A percentile compares a stretch with the other conserved stretches of the same genome.
Evolutionary conservation across 2,113 vertebrate species (phyloP).

Genomic region (Neomonachus schauinslandi): DNA sequence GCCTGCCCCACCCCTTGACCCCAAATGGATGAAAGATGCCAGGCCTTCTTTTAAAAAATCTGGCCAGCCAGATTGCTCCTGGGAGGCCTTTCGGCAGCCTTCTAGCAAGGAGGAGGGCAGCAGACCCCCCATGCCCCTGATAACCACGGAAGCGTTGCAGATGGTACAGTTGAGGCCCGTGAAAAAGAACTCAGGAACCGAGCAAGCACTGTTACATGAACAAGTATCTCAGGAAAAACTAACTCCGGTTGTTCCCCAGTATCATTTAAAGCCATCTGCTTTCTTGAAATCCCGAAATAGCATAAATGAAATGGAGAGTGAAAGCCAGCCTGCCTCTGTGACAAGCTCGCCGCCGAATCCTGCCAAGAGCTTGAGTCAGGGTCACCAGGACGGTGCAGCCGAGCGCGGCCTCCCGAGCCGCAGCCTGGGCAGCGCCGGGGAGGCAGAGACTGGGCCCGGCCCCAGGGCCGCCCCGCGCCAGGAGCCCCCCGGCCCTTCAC

Average conservation of each 20-base stretch:
- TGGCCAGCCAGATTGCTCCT: conserved; percentile 68
- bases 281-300: conserved; percentile 84
- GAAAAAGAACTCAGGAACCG: conserved; percentile 82
- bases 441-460: conserved; percentile 54
- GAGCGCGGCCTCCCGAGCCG: conserved; percentile 42
- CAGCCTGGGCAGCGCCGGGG: conserved; percentile 21
- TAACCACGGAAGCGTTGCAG: conserved; percentile 93
- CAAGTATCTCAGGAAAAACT: conserved; percentile 84
- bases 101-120: conserved; percentile 79
- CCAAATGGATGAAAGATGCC: conserved; percentile 84
- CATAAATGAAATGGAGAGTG: conserved; percentile 82
- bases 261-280: conserved; percentile 85
- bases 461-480: conserved; percentile 44
- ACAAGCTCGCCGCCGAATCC: conserved; percentile 83
- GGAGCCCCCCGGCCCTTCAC: conserved; percentile 77
- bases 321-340: conserved; percentile 83
- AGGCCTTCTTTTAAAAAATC: conserved; percentile 77
- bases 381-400: conserved; percentile 61
- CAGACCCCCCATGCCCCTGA: conserved; percentile 89
- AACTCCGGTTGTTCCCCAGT: conserved; percentile 74
- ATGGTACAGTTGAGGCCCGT: conserved; percentile 94
- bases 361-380: conserved; percentile 78
- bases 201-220: conserved; percentile 74
- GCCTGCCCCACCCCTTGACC: conserved; percentile 85
- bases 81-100: conserved; percentile 65